Evolutionary conservation across 2,797 vertebrate genomes (phyloP), one percentile per base, ranked within the genome.

Genomic region (Lindbergichthys nudifrons): DNA sequence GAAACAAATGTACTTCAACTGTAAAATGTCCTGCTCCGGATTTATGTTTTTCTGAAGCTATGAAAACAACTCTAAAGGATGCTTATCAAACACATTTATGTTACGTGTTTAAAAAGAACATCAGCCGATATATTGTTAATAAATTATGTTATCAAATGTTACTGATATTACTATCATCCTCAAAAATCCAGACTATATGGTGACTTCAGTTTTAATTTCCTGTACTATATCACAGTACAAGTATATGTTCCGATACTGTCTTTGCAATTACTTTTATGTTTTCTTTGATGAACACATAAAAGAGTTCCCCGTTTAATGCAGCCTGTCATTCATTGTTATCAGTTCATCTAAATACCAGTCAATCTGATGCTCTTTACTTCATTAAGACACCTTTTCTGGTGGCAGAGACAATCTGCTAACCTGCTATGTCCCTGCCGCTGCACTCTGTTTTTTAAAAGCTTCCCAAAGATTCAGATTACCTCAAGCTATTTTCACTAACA

Each of bases 381-480:
- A 83, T 76, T 60, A 70, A 66, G 65, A 88, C 73, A 77, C 68
- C 75, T 65, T 56, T 77, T 77, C 75, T 54, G 51, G 57, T 79
- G 43, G 68, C 75, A 77, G 30, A 45, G 63, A 85, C 66, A 79
- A 85, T 87, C 64, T 71, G 48, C 61, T 71, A 81, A 89, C 82
- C 80, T 64, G 50, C 69, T 32, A 16, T 41, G 78, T 79, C 77
- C 54, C 66, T 79, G 77, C 57, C 57, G 82, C 72, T 65, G 67
- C 74, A 77, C 75, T 70, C 53, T 70, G 62, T 67, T 36, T 36
- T 77, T 75, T 77, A 62, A 83, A 80, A 82, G 80, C 81, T 77
- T 77, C 70, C 89, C 81, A 80, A 73, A 91, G 80, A 85, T 84
- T 89, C 84, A 73, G 75, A 90, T 87, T 83, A 89, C 85, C 88